Conservation (phyloP, 2,113 vertebrate species). For the Pyrgilauda ruficollis region DNA sequence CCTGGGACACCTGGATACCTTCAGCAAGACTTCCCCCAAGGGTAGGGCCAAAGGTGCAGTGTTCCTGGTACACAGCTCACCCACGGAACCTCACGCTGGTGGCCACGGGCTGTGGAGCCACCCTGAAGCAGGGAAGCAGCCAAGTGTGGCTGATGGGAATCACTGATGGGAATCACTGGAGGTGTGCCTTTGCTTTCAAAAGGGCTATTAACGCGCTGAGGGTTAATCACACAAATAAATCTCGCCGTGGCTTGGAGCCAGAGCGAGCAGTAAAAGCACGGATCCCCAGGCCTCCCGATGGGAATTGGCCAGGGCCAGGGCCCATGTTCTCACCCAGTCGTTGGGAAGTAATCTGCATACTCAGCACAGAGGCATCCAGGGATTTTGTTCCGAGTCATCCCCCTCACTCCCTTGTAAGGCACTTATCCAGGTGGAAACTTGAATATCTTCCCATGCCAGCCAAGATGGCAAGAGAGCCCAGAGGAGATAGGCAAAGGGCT, state of each 20-base stretch:
- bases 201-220: background rate
- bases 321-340: background rate
- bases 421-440: background rate
- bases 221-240: background rate
- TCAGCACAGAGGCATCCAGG: background rate
- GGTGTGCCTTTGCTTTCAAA: slow-evolving; percentile 7
- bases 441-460: accelerated
- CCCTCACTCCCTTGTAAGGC: background rate
- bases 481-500: background rate
- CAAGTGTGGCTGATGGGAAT: background rate
- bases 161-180: background rate
- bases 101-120: accelerated
- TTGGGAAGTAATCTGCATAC: background rate
- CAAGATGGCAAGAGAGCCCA: background rate
- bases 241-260: background rate
- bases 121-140: background rate
- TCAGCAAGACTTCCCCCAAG: background rate
- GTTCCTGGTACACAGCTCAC: background rate
- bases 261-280: background rate
- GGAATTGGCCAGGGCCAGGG: background rate
- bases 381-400: accelerated
- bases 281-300: background rate
- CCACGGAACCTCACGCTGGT: background rate
- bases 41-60: background rate
- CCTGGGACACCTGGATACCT: background rate